A percentile compares a stretch with the other conserved stretches of the same genome.
Evolutionary conservation across 2,113 vertebrate species (phyloP).

Genomic region (Oriolus oriolus): DNA sequence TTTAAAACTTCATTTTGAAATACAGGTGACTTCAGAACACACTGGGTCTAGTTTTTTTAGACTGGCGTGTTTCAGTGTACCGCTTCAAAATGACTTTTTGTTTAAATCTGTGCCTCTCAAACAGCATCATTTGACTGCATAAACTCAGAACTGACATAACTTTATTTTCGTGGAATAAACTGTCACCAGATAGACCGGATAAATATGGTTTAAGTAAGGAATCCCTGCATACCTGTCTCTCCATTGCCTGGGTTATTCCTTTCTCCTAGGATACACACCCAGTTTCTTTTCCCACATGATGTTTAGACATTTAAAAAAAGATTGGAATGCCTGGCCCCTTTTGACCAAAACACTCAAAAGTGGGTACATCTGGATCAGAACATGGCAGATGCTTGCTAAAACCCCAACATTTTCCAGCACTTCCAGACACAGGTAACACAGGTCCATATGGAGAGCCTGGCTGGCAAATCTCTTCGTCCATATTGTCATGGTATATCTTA

Average conservation of each 20-base stretch:
- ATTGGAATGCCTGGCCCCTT: neutral
- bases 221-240: neutral
- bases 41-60: neutral
- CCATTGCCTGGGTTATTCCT: neutral
- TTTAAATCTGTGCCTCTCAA: neutral
- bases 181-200: neutral
- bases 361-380: neutral
- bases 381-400: neutral
- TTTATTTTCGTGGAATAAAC: neutral
- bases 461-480: neutral
- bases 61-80: neutral
- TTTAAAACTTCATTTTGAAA: neutral
- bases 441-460: neutral
- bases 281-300: neutral
- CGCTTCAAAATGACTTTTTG: neutral
- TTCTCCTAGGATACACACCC: neutral
- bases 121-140: neutral
- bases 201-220: neutral
- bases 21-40: neutral
- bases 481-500: neutral
- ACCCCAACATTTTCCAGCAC: rapidly evolving
- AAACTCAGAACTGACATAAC: neutral
- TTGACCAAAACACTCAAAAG: neutral
- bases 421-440: neutral
- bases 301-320: neutral